Percentiles rank a stretch among this genome's conserved stretches.
Evolutionary conservation across 2,797 vertebrate species (phyloP).

Genomic region (Poecilia gillii): DNA sequence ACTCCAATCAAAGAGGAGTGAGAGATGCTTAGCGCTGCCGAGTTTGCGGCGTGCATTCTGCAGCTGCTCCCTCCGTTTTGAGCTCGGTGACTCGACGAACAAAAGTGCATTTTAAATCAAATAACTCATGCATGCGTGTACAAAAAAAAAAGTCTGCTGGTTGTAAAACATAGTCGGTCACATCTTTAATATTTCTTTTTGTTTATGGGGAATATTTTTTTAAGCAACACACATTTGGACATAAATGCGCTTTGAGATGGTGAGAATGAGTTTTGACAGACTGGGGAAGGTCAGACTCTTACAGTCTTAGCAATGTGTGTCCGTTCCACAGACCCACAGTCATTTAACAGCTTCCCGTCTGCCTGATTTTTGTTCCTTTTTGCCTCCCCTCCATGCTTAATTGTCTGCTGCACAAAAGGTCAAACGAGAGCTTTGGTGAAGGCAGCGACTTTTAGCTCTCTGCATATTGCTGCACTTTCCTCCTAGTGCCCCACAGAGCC

Average conservation of each 20-base stretch:
- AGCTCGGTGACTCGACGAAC: background rate
- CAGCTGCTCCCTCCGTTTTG: slow-evolving; percentile 2
- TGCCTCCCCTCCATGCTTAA: background rate
- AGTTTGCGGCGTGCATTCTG: background rate
- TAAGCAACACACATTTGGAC: background rate
- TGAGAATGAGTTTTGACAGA: slow-evolving; percentile 1
- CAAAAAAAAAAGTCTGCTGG: background rate
- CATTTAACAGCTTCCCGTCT: background rate
- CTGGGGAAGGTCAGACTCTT: slow-evolving; percentile 1
- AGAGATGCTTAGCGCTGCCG: background rate
- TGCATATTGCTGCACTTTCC: background rate
- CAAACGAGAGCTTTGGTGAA: slow-evolving; percentile 1
- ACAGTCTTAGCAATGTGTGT: background rate
- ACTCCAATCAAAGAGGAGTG: slow-evolving; percentile 5
- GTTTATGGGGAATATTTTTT: background rate
- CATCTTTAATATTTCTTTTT: background rate
- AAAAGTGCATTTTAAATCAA: background rate
- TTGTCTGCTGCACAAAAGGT: slow-evolving; percentile 5
- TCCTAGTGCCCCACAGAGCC: background rate
- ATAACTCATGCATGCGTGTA: background rate
- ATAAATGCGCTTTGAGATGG: background rate
- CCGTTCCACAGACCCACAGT: background rate
- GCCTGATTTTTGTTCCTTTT: slow-evolving; percentile 3
- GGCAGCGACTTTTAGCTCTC: background rate
- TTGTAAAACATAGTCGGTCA: background rate